Percentiles rank a stretch among this genome's conserved stretches.
phyloP scores from a whole-genome alignment of 2,888 invertebrate species.

The Drosophila emarginata region DNA sequence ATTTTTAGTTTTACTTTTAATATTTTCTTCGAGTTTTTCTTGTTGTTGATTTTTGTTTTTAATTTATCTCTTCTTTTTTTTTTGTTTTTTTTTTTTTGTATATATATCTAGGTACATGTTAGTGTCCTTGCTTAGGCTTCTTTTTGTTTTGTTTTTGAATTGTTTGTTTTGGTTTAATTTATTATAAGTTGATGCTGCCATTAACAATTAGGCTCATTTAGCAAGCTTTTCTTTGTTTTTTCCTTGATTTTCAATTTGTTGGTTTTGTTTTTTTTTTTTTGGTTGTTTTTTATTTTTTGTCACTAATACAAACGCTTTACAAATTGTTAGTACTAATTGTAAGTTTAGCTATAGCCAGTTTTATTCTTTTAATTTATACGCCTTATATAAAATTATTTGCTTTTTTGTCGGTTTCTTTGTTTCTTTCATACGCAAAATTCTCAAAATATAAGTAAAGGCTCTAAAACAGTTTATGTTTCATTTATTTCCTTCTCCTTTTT shows the following conservation, averaged over 20 bases:
- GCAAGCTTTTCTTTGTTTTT: slow-evolving; percentile 5
- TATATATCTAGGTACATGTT: slow-evolving; percentile 77
- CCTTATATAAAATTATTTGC: slow-evolving; percentile 70
- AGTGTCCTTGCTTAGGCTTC: slow-evolving; percentile 77
- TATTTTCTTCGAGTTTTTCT: slow-evolving; percentile 15
- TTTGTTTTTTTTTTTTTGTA: slow-evolving; percentile 51
- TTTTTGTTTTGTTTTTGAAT: slow-evolving; percentile 35
- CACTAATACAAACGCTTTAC: slow-evolving; percentile 64
- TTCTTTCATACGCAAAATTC: slow-evolving; percentile 61
- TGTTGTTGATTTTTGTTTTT: slow-evolving; percentile 29
- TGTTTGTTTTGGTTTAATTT: slow-evolving; percentile 30
- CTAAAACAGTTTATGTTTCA: slow-evolving; percentile 64
- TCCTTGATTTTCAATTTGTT: background rate
- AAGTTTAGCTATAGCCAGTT: slow-evolving; percentile 47
- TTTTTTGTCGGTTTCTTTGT: slow-evolving; percentile 48
- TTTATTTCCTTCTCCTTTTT: slow-evolving; percentile 47
- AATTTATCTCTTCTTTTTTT: too few relatives aligned
- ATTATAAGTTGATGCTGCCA: slow-evolving; percentile 50
- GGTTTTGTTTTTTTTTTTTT: slow-evolving; percentile 2
- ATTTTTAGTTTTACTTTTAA: slow-evolving; percentile 22
- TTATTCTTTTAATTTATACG: slow-evolving; percentile 32
- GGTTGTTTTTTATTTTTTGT: slow-evolving; percentile 36
- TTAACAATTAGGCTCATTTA: slow-evolving; percentile 62
- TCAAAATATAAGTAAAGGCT: slow-evolving; percentile 81
- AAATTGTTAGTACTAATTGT: slow-evolving; percentile 66